Percentiles rank a stretch among this genome's conserved stretches.
Evolutionary conservation across 1,140 invertebrate species (phyloP).

Genomic region (Agrypnia vestita): DNA sequence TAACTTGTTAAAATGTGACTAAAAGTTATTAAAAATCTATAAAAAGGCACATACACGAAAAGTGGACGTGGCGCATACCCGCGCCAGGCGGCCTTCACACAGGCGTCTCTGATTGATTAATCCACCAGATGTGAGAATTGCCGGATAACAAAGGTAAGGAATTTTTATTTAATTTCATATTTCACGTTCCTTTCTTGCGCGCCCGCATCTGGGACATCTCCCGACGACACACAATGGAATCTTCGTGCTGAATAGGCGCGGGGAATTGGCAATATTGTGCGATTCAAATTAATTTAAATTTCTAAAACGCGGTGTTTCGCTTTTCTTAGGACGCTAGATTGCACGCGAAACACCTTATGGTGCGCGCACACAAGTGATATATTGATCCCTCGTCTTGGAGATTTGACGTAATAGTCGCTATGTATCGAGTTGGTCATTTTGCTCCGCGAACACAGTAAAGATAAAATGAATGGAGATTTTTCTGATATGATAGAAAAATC

Average conservation of each 20-base stretch:
- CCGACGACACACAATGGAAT: background rate
- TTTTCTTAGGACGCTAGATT: no score
- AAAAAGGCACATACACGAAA: background rate
- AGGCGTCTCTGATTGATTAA: constrained; percentile 2
- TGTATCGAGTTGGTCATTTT: no score
- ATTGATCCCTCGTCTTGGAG: no score
- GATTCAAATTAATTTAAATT: background rate
- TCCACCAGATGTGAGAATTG: background rate
- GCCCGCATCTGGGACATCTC: background rate
- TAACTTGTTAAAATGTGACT: no score
- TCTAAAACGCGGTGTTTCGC: no score
- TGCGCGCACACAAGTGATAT: no score
- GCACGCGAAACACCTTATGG: no score
- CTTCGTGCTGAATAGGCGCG: constrained; percentile 6
- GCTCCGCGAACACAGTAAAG: no score
- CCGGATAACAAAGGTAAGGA: background rate
- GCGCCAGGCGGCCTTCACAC: background rate
- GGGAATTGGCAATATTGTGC: background rate
- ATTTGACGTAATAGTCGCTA: no score
- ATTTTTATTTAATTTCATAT: background rate
- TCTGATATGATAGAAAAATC: no score
- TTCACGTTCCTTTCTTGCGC: background rate
- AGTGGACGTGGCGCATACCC: background rate
- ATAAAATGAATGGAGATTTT: no score
- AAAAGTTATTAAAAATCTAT: no score